Conservation (phyloP, 2,888 invertebrate genomes). For the Boloria euphrosyne region DNA sequence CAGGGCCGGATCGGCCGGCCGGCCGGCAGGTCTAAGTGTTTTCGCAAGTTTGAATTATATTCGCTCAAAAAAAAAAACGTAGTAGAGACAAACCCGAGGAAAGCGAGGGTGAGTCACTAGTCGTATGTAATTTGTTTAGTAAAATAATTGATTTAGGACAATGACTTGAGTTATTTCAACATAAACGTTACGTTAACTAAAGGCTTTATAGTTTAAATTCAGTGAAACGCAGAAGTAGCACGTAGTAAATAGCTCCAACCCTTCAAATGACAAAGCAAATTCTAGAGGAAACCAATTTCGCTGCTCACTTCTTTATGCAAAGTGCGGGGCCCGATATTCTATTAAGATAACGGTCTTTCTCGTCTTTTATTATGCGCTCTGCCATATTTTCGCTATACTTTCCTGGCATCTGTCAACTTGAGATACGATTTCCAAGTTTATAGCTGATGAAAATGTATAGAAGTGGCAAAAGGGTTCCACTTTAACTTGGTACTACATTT, state of each 20-base stretch:
- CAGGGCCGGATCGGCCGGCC: too few species aligned
- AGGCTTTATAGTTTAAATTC: not conserved
- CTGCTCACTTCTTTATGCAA: constrained; percentile 43
- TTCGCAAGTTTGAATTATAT: too few species aligned
- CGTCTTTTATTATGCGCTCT: constrained; percentile 53
- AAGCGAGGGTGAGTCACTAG: too few species aligned
- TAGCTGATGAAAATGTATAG: not conserved
- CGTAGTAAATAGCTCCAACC: constrained; percentile 25
- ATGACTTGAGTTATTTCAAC: not conserved
- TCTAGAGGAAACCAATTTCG: constrained; percentile 39
- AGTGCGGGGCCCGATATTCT: constrained; percentile 63
- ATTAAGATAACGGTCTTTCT: constrained; percentile 69
- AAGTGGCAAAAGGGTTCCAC: constrained; percentile 1
- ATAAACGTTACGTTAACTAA: not conserved
- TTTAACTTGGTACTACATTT: not conserved
- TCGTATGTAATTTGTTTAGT: too few species aligned
- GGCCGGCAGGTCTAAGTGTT: too few species aligned
- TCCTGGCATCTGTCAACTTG: constrained; percentile 63
- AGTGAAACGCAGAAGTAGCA: not conserved
- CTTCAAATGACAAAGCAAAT: constrained; percentile 40
- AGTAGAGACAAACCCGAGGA: too few species aligned
- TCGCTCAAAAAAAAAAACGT: too few species aligned
- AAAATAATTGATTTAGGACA: too few species aligned
- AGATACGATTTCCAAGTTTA: constrained; percentile 52
- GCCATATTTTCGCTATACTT: constrained; percentile 68